Evolutionary conservation across 2,888 invertebrate genomes (phyloP), one percentile per base, ranked within the genome.

Genomic region (Agrilus cyanescens): DNA sequence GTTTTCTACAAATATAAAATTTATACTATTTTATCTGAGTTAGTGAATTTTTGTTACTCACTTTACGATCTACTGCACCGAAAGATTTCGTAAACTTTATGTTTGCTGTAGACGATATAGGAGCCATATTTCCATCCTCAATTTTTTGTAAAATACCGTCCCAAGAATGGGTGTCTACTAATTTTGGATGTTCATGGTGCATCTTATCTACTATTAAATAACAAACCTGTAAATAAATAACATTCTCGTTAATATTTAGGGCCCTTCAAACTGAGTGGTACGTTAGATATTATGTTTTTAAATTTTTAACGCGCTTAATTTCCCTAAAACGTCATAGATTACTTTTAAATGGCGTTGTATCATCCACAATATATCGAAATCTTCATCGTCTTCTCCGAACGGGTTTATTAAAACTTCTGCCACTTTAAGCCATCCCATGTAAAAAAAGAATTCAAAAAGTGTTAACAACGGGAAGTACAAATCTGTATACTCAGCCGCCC

Each of bases 191-290:
- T 59, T 88, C 85, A 63, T 88, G 82, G 61, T 89, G 89, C 84
- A 90, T 89, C 68, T 89, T 89, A 62, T 91, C 90, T 35, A 91
- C 90, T 53, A 90, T 85, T 62, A 90, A 72, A 66, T 89, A 90
- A 13, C 87, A 84, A 12, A 89, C 86, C 81, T 88, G 66, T 59
- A 43, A 42, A 20, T 38, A 34, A 15, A 13, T 10, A 15, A 25
- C 4, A 7, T 37, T 37, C 10, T n/a, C 6, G n/a, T 8, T 14
- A n/a, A 8, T 33, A 33, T 12, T n/a, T n/a, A n/a, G n/a, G n/a
- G n/a, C n/a, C n/a, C n/a, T n/a, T n/a, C n/a, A n/a, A n/a, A n/a
- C n/a, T n/a, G n/a, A n/a, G n/a, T n/a, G n/a, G n/a, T 32, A 32
- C 3, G 32, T 14, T 14, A 33, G 12, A 12, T 10, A 30, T 10